Evolutionary conservation across 92 coral and sea anemone genomes (phyloP), one percentile per base, ranked within the genome.

Genomic region (Porites divaricata): DNA sequence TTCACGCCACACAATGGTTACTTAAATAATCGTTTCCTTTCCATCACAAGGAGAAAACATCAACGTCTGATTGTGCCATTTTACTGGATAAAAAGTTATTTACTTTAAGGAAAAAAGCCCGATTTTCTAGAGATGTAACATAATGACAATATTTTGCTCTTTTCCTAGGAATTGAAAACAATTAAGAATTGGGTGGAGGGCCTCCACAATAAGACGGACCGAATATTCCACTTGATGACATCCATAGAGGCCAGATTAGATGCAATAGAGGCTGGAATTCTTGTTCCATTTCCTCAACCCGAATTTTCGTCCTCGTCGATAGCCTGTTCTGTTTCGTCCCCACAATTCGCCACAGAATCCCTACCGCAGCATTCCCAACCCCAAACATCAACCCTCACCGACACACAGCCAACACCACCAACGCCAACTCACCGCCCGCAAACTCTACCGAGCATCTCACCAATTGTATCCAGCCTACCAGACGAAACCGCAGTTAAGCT

Each of bases 221-320:
- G 25, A 24, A 25, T 75, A 23, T 56, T 58, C 22, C 14, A 16
- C 25, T 1, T 57, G 51, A 23, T 75, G 66, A 19, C 65, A 28
- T 21, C 50, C 23, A 57, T 75, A 26, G 67, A 75, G 67, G 51
- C 67, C 15, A 74, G 66, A 54, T 57, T 74, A 13, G 78, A 51
- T 1, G 78, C 78, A 21, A 74, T 53, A 52, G 78, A 74, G 23
- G 63, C 78, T 22, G 67, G 79, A 75, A 75, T 75, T 54, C 65
- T 50, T 75, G 15, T 66, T 75, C 58, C 79, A 66, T 25, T 75
- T 75, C 15, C 73, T 45, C 26, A 26, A 24, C 26, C 14, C 73
- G 16, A 23, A 25, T 70, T 41, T 41, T 41, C 58, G 56, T 70
- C 75, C 75, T 13, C 75, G 45, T 10, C 75, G 17, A 70, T 56